Percentiles rank a stretch among this genome's conserved stretches.
Conservation (phyloP, 2,888 invertebrate genomes). For the Clanis bilineata region DNA sequence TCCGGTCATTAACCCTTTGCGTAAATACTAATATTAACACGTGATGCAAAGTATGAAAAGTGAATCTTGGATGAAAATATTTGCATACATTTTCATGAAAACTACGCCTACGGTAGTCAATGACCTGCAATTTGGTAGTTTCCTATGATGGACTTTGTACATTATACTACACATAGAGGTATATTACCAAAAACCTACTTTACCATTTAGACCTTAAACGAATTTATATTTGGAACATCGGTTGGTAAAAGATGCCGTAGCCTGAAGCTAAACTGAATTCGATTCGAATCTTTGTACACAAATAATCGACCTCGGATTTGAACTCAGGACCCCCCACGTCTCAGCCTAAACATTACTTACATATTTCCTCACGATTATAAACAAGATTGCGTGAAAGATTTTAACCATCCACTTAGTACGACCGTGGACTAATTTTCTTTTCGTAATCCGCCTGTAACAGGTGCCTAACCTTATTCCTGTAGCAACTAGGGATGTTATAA, state of each 20-base stretch:
- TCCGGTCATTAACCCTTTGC: constrained; percentile 38
- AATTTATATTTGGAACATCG: too few relatives aligned
- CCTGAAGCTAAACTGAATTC: too few relatives aligned
- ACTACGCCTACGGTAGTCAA: not conserved
- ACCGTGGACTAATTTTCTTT: constrained; percentile 18
- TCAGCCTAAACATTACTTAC: not conserved
- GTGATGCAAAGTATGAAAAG: constrained; percentile 31
- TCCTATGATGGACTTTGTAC: too few relatives aligned
- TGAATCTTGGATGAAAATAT: constrained; percentile 22
- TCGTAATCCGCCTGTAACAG: constrained; percentile 14
- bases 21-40: constrained; percentile 41
- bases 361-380: not conserved
- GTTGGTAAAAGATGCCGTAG: too few relatives aligned
- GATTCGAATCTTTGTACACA: too few relatives aligned
- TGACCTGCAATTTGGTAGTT: not conserved
- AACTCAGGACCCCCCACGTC: too few relatives aligned
- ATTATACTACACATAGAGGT: too few relatives aligned
- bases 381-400: not conserved
- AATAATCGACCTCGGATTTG: too few relatives aligned
- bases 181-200: too few relatives aligned
- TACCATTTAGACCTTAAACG: too few relatives aligned
- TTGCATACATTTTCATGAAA: not conserved
- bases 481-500: too few relatives aligned
- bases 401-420: constrained; percentile 3
- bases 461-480: constrained; percentile 3